Evolutionary conservation across 2,888 invertebrate genomes (phyloP), one percentile per base, ranked within the genome.

Genomic region (Leptopilina syphax): DNA sequence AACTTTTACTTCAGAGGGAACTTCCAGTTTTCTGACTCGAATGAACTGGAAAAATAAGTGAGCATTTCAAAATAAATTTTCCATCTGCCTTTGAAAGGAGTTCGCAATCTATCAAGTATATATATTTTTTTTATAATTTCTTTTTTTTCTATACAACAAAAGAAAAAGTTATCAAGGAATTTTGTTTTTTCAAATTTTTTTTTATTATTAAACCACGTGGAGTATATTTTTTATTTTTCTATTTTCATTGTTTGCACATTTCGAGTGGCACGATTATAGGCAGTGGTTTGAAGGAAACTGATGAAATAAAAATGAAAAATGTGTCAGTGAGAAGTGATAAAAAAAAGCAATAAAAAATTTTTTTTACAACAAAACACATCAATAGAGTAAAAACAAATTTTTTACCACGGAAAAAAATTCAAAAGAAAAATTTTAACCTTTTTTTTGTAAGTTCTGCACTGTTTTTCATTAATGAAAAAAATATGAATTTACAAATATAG

Each of bases 31-130:
- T 27, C 34, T 27, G 34, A 50, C 54, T 70, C 34, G 18, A 27
- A 27, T 27, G 70, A 54, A 54, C 34, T 57, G 57, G 34, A 57
- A 57, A 73, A 73, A 57, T 73, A 73, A 57, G 54, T 1, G 34
- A 34, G 57, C 34, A 73, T 60, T 73, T 70, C 24, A 6, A n/a
- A 60, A 57, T 73, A 18, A 41, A 57, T 54, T 73, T 57, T 60
- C 27, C 57, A 57, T 27, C 34, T 34, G 41, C 34, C 73, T 57
- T 54, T 60, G 73, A 60, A 73, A 73, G 50, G 73, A 73, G 34
- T 9, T 27, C 27, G 73, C 73, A 34, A 73, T 73, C 18, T 27
- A 73, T 73, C 57, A 10, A 44, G 44, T 44, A 57, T 73, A 54
- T 73, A 50, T 54, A 27, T 54, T 2, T 54, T 70, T 34, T 57